Percentiles rank a stretch among this genome's conserved stretches.
Evolutionary conservation across 2,888 invertebrate species (phyloP).

Genomic region (Sarcophaga carnaria): DNA sequence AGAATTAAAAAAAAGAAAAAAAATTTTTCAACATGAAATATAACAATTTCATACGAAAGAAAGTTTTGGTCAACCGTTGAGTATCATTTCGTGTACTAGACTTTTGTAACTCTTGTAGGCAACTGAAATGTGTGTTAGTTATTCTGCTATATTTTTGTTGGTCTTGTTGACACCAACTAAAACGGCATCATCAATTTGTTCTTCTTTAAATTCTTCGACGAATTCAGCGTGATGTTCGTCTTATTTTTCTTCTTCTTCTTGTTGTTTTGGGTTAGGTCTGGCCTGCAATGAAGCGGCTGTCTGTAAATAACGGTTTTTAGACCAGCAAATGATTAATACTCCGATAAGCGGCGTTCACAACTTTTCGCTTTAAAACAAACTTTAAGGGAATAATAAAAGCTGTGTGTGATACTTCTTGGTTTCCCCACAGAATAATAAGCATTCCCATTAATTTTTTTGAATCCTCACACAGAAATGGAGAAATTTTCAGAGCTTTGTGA

Average conservation of each 20-base stretch:
- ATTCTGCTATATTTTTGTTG: slow-evolving; percentile 34
- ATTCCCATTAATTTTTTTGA: neutral
- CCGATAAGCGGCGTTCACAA: slow-evolving; percentile 23
- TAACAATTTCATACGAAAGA: slow-evolving; percentile 32
- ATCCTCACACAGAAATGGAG: no score
- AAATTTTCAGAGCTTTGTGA: no score
- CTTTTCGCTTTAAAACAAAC: slow-evolving; percentile 26
- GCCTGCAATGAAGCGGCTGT: slow-evolving; percentile 20
- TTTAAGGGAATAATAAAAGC: neutral
- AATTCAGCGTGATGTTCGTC: slow-evolving; percentile 4
- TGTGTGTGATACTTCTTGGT: neutral
- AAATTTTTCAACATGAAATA: neutral
- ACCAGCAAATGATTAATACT: slow-evolving; percentile 25
- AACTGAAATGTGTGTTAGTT: slow-evolving; percentile 65
- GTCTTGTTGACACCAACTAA: slow-evolving; percentile 53
- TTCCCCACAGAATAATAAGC: neutral
- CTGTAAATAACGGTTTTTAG: neutral
- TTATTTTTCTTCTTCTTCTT: slow-evolving; percentile 8
- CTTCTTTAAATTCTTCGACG: slow-evolving; percentile 1
- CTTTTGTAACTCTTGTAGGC: slow-evolving; percentile 48
- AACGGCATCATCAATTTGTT: slow-evolving; percentile 16
- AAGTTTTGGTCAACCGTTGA: slow-evolving; percentile 36
- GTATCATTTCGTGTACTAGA: slow-evolving; percentile 35
- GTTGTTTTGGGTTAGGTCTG: slow-evolving; percentile 43
- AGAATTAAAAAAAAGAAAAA: neutral